Base-by-base conservation (phyloP, 2,797 vertebrate genomes). In the Coregonus sp. region DNA sequence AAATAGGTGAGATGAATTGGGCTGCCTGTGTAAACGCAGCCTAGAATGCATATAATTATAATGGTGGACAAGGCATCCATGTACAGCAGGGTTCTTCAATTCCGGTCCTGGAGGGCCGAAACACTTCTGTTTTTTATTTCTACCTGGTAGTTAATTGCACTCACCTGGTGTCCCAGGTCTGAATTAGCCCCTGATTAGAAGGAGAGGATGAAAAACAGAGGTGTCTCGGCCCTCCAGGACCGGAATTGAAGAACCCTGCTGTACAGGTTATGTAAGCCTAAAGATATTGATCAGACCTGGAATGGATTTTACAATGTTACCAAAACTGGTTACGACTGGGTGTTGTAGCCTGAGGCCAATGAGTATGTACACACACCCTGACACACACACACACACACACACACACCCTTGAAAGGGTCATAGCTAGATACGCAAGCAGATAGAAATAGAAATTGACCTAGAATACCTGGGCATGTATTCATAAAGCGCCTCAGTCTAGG, bases 391-490 rank as follows among this genome's bases (percentile, higher is more conserved):
- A 47, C 40, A n/a, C n/a, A 37, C 35, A 1, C n/a, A 20, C 56
- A 11, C 40, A 47, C 40, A 47, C 40, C 40, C 9, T 47, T 47
- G 40, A 47, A 47, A 47, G 40, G 2, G 40, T 47, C 40, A 47
- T 47, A 47, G 40, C 40, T 68, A 15, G 66, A 68, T 33, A 33
- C 31, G 2, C 47, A 47, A 20, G 18, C 40, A 5, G 7, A 20
- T 40, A 47, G 69, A 47, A 70, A 70, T 70, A 68, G 61, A 66
- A 56, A 20, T 61, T n/a, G 47, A 54, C 56, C 69, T 63, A 35
- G 78, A 51, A 56, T 72, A 70, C 52, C 52, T 56, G 52, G 18
- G 52, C 5, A 1, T 56, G 52, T 20, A 61, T 61, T 61, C 56
- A 18, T n/a, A 61, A 61, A 61, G 56, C 6, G n/a, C n/a, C n/a